Percentiles rank a stretch among this genome's conserved stretches.
Conservation (phyloP, 2,888 invertebrate species). For the Hyposoter dolosus region DNA sequence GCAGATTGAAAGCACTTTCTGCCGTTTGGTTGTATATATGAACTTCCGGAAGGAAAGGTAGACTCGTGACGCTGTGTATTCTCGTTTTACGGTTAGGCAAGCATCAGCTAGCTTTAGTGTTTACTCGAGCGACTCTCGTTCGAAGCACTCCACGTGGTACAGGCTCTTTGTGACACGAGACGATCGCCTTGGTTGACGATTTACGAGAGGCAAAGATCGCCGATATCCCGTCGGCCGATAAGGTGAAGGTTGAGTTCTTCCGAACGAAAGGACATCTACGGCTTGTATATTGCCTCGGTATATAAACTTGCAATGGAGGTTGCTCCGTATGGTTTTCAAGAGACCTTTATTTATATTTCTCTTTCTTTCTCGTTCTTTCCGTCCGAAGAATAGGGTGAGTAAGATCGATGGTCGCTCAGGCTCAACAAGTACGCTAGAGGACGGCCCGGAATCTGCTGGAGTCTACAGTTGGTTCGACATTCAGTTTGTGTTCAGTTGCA, state of each 20-base stretch:
- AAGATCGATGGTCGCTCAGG: constrained; percentile 66
- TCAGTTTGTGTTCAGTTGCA: constrained; percentile 64
- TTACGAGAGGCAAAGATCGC: constrained; percentile 40
- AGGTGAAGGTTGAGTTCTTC: constrained; percentile 55
- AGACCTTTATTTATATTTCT: constrained; percentile 19
- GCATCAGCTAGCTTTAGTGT: constrained; percentile 28
- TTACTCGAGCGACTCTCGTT: constrained; percentile 34
- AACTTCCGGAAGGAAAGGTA: constrained; percentile 24
- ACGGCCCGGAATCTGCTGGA: constrained; percentile 12
- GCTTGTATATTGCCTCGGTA: constrained; percentile 6
- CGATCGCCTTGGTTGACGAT: constrained; percentile 15
- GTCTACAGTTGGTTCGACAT: constrained; percentile 46
- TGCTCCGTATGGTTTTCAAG: constrained; percentile 29
- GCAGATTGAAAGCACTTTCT: constrained; percentile 53
- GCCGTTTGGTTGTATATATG: constrained; percentile 34
- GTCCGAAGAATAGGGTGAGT: constrained; percentile 39
- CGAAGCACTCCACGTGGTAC: constrained; percentile 31
- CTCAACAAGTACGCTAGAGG: constrained; percentile 79
- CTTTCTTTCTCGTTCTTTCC: neutral
- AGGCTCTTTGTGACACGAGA: constrained; percentile 32
- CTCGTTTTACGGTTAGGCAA: constrained; percentile 47
- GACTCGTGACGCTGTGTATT: constrained; percentile 35
- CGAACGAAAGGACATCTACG: constrained; percentile 45
- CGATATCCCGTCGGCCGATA: constrained; percentile 37
- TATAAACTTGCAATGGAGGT: constrained; percentile 41